Percentiles rank a stretch among this genome's conserved stretches.
Conservation (phyloP, 2,888 invertebrate genomes). For the Meiosimyza decipiens region DNA sequence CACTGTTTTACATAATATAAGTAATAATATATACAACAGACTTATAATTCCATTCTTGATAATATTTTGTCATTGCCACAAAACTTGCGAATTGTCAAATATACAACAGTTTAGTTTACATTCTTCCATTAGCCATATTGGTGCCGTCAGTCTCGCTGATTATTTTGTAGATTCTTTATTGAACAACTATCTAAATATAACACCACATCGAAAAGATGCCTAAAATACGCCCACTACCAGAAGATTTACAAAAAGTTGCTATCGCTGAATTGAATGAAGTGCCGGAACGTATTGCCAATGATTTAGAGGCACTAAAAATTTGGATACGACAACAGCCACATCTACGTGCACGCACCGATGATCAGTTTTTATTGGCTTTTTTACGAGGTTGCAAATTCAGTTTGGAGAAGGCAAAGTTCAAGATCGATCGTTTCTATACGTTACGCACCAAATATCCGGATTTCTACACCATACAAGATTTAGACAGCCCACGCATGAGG, state of each 20-base stretch:
- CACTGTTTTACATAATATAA: no score
- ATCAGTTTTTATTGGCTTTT: constrained; percentile 69
- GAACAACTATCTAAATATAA: no score
- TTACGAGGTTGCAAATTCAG: constrained; percentile 71
- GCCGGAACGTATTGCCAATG: constrained; percentile 58
- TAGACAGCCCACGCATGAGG: constrained; percentile 46
- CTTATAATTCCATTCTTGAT: no score
- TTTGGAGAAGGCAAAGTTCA: constrained; percentile 70
- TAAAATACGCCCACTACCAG: constrained; percentile 54
- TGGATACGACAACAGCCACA: constrained; percentile 70
- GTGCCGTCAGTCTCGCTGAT: no score
- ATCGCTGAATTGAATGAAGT: constrained; percentile 68
- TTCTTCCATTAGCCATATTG: no score
- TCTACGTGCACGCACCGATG: constrained; percentile 63
- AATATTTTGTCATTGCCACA: no score
- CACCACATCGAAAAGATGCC: constrained; percentile 12
- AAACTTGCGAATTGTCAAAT: no score
- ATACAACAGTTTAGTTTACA: no score
- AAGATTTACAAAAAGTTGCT: constrained; percentile 63
- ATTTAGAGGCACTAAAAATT: constrained; percentile 65
- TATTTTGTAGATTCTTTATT: no score
- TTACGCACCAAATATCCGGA: constrained; percentile 70
- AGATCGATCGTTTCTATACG: constrained; percentile 72
- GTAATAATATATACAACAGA: no score
- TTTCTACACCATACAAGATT: constrained; percentile 64